These are phyloP conservation scores for Hydrotaea cyrtoneurina DNA, from an alignment of 2,888 invertebrate genomes.

Conservation along the genomic window DNA sequence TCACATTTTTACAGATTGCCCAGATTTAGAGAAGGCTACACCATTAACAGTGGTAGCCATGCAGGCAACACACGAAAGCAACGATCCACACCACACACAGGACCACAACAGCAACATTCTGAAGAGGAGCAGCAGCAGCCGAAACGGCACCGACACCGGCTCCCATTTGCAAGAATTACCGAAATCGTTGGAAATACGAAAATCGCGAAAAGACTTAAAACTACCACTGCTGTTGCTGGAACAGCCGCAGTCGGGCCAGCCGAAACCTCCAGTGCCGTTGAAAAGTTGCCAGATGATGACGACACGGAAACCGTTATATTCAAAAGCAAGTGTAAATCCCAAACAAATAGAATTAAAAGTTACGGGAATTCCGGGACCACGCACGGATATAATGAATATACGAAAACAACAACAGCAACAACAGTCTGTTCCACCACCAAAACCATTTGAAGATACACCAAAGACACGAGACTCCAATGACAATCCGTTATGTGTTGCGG, in stretches of 20 bases:
- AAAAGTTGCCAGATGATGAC: constrained; percentile 49
- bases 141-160: background rate
- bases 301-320: constrained; percentile 22
- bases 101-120: constrained; percentile 34
- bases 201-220: constrained; percentile 59
- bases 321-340: constrained; percentile 15
- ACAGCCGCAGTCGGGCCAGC: constrained; percentile 2
- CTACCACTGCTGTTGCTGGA: constrained; percentile 41
- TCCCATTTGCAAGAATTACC: constrained; percentile 16
- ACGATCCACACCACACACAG: constrained; percentile 53
- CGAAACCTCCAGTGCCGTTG: constrained; percentile 59
- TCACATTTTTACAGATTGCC: constrained; percentile 80
- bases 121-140: constrained; percentile 56
- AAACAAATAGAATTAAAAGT: background rate
- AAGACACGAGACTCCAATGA: constrained; percentile 10
- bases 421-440: background rate
- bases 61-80: constrained; percentile 29
- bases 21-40: constrained; percentile 79
- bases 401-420: constrained; percentile 31
- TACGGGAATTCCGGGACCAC: background rate
- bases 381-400: constrained; percentile 3
- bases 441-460: background rate
- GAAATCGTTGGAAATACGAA: constrained; percentile 39
- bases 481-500: background rate
- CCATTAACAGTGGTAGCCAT: constrained; percentile 70